Conservation (phyloP, 2,113 vertebrate species). For the Geococcyx californianus region DNA sequence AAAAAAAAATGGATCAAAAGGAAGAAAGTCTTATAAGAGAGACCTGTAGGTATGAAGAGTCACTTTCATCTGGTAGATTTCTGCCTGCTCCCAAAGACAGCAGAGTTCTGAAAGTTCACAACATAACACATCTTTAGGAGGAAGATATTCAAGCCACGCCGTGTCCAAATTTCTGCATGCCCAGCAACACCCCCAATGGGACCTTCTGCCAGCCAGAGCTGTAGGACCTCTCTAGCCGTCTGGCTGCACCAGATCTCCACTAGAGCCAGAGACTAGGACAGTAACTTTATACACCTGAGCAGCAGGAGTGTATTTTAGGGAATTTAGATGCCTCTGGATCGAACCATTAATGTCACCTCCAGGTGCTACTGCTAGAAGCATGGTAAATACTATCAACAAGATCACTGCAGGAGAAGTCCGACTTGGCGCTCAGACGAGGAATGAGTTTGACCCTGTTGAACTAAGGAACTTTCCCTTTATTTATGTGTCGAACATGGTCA, state of each 20-base stretch:
- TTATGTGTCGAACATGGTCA: neutral
- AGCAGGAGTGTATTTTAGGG: neutral
- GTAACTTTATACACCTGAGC: neutral
- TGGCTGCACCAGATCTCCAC: neutral
- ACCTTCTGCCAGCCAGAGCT: neutral
- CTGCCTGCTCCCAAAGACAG: neutral
- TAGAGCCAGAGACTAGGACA: neutral
- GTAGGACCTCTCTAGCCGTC: neutral
- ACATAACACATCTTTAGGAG: neutral
- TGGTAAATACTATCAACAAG: neutral
- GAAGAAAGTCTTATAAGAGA: conserved; percentile 19
- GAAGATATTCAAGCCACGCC: neutral
- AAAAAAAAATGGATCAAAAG: conserved; percentile 63
- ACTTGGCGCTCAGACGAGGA: neutral
- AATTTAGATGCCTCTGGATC: neutral
- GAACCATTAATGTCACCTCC: neutral
- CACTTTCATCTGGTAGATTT: conserved; percentile 35
- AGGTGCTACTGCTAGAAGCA: neutral
- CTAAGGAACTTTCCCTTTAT: neutral
- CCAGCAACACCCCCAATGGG: neutral
- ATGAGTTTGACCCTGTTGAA: neutral
- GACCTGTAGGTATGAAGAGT: neutral
- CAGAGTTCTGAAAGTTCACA: neutral
- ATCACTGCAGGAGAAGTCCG: neutral
- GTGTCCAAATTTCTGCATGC: neutral